These are phyloP conservation scores for Oryzias dopingdopingensis DNA, from an alignment of 2,797 vertebrate species.

Conservation along the genomic window DNA sequence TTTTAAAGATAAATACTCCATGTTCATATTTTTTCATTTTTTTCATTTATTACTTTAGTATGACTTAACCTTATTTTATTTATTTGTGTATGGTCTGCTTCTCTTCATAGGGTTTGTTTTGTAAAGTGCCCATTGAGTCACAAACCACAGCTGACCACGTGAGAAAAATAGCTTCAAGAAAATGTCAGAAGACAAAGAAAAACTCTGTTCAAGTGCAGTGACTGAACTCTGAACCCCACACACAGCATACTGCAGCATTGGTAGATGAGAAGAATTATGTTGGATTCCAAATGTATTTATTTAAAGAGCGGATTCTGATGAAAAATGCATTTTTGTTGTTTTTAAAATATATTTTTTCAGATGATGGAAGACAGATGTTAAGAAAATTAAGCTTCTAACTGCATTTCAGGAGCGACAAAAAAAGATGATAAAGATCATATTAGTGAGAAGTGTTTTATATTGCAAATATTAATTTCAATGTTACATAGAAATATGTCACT, in stretches of 20 bases:
- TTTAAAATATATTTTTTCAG: not conserved
- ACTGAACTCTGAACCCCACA: conserved; percentile 29
- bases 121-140: conserved; percentile 38
- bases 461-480: no score
- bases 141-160: conserved; percentile 36
- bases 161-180: conserved; percentile 26
- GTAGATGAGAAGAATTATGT: conserved; percentile 1
- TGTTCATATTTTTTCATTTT: no score
- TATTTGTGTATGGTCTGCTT: conserved; percentile 62
- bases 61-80: not conserved
- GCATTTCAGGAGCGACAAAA: no score
- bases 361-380: no score
- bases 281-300: not conserved
- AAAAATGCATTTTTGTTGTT: not conserved
- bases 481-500: no score
- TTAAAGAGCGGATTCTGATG: not conserved
- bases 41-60: no score
- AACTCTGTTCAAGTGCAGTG: conserved; percentile 50
- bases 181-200: conserved; percentile 40
- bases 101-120: conserved; percentile 48
- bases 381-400: no score
- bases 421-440: no score
- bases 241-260: conserved; percentile 19
- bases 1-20: no score
- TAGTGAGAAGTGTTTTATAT: no score